phyloP scores from a whole-genome alignment of 2,113 vertebrate species.

The Ahaetulla prasina region DNA sequence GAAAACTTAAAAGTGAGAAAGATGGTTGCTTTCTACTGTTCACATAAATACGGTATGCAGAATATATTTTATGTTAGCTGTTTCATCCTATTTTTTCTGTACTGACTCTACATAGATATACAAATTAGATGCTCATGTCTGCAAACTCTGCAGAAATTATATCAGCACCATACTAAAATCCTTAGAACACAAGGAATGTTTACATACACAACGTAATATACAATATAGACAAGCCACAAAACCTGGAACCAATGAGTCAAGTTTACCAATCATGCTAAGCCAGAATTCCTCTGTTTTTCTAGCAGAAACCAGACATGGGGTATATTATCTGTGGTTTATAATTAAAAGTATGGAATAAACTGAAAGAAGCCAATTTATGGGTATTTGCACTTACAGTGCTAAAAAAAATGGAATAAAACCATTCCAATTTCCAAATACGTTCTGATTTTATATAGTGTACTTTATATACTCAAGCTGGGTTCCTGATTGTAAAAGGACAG shows the following conservation, averaged over 20 bases:
- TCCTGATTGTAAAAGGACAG: neutral
- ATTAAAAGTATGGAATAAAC: neutral
- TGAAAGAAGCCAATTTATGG: neutral
- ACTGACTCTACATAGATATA: neutral
- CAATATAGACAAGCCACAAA: neutral
- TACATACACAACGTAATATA: neutral
- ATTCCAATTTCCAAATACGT: neutral
- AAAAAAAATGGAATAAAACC: neutral
- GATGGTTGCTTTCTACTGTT: neutral
- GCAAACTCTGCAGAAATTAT: neutral
- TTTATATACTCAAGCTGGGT: neutral
- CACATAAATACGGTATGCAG: neutral
- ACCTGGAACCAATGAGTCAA: neutral
- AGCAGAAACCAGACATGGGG: neutral
- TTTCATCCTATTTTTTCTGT: neutral
- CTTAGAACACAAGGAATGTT: neutral
- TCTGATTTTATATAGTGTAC: neutral
- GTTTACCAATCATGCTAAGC: neutral
- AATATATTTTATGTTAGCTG: neutral
- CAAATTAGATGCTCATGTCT: neutral
- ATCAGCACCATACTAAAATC: neutral
- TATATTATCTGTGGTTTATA: neutral
- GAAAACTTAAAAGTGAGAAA: neutral
- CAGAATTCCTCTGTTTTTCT: neutral
- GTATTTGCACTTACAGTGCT: neutral